Conservation (phyloP, 2,113 vertebrate species). For the Perognathus longimembris region DNA sequence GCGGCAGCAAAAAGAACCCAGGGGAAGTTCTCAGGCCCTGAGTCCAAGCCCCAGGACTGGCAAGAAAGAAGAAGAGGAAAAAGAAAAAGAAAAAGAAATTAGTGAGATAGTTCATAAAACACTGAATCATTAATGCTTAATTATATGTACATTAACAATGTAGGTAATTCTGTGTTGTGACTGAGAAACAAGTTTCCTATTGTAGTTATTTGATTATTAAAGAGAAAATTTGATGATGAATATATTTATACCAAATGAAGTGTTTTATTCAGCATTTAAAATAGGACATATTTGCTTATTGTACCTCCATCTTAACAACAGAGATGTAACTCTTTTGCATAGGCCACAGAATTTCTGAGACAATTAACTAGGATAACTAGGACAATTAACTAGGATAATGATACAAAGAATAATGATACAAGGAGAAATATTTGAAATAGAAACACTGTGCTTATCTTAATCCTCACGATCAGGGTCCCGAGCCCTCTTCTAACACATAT, state of each 20-base stretch:
- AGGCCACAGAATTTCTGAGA: too few relatives aligned
- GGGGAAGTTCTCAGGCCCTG: too few relatives aligned
- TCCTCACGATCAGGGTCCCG: neutral
- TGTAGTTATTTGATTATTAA: neutral
- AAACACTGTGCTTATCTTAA: neutral
- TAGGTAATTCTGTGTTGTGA: neutral
- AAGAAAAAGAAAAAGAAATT: too few relatives aligned
- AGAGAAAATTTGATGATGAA: neutral
- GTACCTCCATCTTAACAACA: neutral
- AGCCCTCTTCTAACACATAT: neutral
- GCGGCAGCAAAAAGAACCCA: too few relatives aligned
- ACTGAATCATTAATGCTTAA: neutral
- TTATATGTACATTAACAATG: neutral
- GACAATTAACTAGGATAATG: too few relatives aligned
- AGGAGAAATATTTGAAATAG: neutral
- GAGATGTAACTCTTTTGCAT: neutral
- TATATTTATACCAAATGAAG: neutral
- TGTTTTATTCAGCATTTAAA: constrained; percentile 27
- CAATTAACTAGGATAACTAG: too few relatives aligned
- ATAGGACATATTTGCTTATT: neutral
- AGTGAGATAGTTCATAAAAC: neutral
- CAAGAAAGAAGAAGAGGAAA: too few relatives aligned
- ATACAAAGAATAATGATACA: neutral
- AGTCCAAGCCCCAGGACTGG: too few relatives aligned
- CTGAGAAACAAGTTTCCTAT: neutral